Conservation (phyloP, 2,113 vertebrate species). For the Pitta sordida region DNA sequence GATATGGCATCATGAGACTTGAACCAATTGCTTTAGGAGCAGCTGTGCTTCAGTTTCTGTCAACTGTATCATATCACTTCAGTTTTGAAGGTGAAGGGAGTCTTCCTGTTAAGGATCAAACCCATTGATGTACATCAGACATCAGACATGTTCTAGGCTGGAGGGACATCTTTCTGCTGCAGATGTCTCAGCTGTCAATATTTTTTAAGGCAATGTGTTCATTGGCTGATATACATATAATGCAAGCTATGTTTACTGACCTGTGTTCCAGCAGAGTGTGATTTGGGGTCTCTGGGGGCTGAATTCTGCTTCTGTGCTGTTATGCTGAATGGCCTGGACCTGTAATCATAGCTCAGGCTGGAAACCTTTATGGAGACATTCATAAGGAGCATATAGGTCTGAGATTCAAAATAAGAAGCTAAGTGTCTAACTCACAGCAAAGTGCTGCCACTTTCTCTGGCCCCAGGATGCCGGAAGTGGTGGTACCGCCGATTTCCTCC, state of each 20-base stretch:
- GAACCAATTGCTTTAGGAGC: not conserved
- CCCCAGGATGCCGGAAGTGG: too few relatives aligned
- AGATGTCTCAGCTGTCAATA: not conserved
- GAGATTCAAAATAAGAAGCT: not conserved
- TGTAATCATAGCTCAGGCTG: not conserved
- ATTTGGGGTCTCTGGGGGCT: not conserved
- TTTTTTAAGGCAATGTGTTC: not conserved
- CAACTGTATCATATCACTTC: not conserved
- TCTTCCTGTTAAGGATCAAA: not conserved
- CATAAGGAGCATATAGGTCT: not conserved
- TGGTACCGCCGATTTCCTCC: too few relatives aligned
- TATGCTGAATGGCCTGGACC: not conserved
- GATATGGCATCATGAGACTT: not conserved
- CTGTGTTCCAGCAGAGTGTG: not conserved
- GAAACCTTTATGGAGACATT: not conserved
- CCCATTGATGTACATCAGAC: fast-evolving
- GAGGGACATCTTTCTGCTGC: not conserved
- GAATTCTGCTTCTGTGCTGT: not conserved
- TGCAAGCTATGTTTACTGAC: not conserved
- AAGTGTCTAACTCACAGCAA: not conserved
- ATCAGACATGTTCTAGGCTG: not conserved
- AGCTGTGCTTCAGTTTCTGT: not conserved
- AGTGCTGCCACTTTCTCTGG: too few relatives aligned
- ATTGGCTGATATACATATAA: not conserved
- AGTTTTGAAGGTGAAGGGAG: not conserved